A percentile compares a stretch with the other conserved stretches of the same genome.
Evolutionary conservation across 2,888 invertebrate species (phyloP).

Genomic region (Leptinotarsa rubiginosa): DNA sequence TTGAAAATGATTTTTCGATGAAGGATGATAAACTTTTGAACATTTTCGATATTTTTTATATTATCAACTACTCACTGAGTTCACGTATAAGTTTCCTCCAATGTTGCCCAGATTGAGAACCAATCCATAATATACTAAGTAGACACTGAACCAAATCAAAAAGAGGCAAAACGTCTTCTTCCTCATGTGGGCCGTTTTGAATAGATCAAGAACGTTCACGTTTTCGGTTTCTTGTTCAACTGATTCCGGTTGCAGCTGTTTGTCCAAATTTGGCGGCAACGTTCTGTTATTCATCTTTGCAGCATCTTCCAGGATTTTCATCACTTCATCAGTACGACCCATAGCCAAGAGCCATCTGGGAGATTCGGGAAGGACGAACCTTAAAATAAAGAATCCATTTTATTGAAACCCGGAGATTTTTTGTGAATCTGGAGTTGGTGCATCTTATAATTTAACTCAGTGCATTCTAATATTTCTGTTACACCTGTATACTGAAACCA

Average conservation of each 20-base stretch:
- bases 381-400: conserved; percentile 54
- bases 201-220: conserved; percentile 74
- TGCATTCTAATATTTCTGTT: too few species aligned
- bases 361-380: conserved; percentile 84
- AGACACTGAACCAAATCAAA: conserved; percentile 82
- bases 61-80: conserved; percentile 70
- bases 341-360: conserved; percentile 82
- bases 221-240: conserved; percentile 61
- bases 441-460: too few species aligned
- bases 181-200: conserved; percentile 74
- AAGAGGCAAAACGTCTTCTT: conserved; percentile 79
- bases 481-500: too few species aligned
- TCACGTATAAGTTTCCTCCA: conserved; percentile 80
- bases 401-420: neutral
- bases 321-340: conserved; percentile 78
- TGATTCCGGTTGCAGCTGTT: conserved; percentile 71
- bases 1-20: too few species aligned
- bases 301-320: conserved; percentile 74
- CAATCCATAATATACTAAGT: conserved; percentile 82
- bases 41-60: too few species aligned
- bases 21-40: too few species aligned
- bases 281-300: conserved; percentile 75
- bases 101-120: conserved; percentile 81
- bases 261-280: conserved; percentile 77
- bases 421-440: neutral